Evolutionary conservation across 2,888 invertebrate genomes (phyloP).

Genomic region (Phalera bucephala): DNA sequence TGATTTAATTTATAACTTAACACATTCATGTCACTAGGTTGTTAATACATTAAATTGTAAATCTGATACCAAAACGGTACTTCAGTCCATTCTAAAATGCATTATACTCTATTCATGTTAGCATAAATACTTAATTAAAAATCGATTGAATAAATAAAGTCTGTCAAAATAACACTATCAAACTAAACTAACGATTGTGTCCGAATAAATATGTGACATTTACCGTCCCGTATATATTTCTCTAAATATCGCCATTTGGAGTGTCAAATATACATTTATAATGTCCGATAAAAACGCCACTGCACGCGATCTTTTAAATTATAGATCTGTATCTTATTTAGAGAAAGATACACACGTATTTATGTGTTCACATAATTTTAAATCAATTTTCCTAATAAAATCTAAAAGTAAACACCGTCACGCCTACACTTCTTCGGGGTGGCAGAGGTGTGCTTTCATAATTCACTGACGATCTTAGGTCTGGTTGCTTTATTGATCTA

Average conservation of each 20-base stretch:
- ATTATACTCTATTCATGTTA: background rate
- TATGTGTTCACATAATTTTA: too few relatives aligned
- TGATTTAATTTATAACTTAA: too few relatives aligned
- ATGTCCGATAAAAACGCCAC: conserved; percentile 15
- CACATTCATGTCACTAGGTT: too few relatives aligned
- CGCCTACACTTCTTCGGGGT: too few relatives aligned
- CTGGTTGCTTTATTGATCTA: too few relatives aligned
- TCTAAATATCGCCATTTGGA: conserved; percentile 12
- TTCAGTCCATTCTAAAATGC: background rate
- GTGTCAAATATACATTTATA: conserved; percentile 25
- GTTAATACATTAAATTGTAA: too few relatives aligned
- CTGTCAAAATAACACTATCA: conserved; percentile 17
- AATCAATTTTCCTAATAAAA: too few relatives aligned
- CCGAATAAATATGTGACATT: conserved; percentile 19
- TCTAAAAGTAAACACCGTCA: too few relatives aligned
- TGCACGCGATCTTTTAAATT: conserved; percentile 18
- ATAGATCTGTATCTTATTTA: conserved; percentile 2
- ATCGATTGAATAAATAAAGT: background rate
- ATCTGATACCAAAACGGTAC: too few relatives aligned
- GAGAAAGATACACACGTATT: too few relatives aligned
- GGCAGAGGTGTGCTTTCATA: too few relatives aligned
- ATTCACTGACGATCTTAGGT: too few relatives aligned
- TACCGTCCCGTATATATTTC: conserved; percentile 10
- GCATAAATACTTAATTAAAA: background rate
- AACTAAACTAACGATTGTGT: conserved; percentile 12